Evolutionary conservation across 2,113 vertebrate species (phyloP).

Genomic region (Melanerpes formicivorus): DNA sequence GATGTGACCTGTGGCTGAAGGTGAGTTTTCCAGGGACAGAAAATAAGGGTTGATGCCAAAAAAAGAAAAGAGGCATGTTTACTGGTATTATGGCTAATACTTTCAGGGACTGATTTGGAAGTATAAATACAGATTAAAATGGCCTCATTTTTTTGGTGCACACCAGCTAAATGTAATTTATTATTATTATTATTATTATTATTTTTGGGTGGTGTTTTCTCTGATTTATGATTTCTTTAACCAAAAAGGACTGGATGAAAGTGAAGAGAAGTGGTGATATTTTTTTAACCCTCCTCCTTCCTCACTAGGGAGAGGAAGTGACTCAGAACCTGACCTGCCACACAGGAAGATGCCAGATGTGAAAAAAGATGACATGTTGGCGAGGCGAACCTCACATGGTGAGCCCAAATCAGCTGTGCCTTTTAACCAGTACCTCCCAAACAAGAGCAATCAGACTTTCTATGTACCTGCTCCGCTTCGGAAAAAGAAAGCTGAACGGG

Average conservation of each 20-base stretch:
- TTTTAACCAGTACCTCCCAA: constrained; percentile 99
- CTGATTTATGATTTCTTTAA: not conserved
- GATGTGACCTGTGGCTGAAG: not conserved
- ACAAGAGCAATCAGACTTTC: constrained; percentile 92
- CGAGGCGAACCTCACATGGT: constrained; percentile 87
- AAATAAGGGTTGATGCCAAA: not conserved
- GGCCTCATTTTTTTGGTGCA: not conserved
- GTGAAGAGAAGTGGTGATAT: not conserved
- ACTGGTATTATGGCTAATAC: not conserved
- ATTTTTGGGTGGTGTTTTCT: not conserved
- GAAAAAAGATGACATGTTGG: constrained; percentile 95
- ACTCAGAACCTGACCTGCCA: constrained; percentile 91
- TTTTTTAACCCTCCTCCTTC: not conserved
- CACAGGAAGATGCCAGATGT: constrained; percentile 92
- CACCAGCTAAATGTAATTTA: not conserved
- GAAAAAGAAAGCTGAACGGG: constrained; percentile 84
- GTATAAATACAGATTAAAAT: not conserved
- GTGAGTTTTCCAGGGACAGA: not conserved
- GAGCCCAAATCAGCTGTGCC: constrained; percentile 91
- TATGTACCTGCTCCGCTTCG: constrained; percentile 87
- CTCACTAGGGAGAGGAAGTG: constrained; percentile 90
- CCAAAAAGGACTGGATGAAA: not conserved
- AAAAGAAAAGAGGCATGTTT: not conserved
- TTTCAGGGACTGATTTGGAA: not conserved
- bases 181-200: not conserved